Conservation (phyloP, 2,888 invertebrate genomes). For the Ceriagrion tenellum region DNA sequence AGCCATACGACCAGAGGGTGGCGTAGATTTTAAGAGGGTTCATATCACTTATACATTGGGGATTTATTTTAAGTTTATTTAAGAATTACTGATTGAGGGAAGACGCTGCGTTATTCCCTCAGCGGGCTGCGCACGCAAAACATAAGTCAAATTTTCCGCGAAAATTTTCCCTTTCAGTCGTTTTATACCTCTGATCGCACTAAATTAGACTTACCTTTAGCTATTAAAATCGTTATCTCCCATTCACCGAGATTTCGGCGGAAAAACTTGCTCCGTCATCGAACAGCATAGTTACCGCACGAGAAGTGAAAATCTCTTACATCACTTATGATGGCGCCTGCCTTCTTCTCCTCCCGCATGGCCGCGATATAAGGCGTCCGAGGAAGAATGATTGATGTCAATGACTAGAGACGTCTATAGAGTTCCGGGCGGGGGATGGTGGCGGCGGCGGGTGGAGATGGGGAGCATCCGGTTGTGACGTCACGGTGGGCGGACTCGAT, state of each 20-base stretch:
- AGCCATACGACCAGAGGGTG: no score
- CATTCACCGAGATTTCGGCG: background rate
- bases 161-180: no score
- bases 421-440: background rate
- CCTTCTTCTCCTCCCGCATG: background rate
- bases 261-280: background rate
- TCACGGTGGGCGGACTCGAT: conserved; percentile 44
- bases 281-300: background rate
- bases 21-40: no score
- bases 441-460: background rate
- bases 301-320: background rate
- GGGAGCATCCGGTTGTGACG: conserved; percentile 53
- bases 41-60: no score
- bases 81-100: no score
- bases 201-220: no score
- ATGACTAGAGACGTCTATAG: conserved; percentile 19
- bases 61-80: no score
- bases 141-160: no score
- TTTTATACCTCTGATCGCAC: no score
- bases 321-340: background rate
- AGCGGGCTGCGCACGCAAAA: no score
- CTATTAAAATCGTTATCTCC: background rate
- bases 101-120: no score
- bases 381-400: conserved; percentile 44
- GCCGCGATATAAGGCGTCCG: no score